Evolutionary conservation across 2,888 invertebrate genomes (phyloP).

Genomic region (Metallyticus violacea): DNA sequence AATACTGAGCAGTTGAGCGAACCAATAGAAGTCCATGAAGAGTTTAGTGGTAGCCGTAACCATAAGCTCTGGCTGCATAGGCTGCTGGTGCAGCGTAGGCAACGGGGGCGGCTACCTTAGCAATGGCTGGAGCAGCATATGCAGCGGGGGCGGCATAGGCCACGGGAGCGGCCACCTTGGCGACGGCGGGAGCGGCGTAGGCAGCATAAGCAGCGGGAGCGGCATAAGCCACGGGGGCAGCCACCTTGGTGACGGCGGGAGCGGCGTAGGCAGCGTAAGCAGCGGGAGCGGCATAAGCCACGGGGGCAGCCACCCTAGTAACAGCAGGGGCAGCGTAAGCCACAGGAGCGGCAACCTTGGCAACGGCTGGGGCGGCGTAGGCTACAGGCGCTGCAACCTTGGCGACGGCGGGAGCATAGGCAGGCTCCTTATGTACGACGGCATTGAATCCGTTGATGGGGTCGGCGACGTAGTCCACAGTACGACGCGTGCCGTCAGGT

Average conservation of each 20-base stretch:
- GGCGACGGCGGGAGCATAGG: constrained; percentile 32
- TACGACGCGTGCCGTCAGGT: constrained; percentile 55
- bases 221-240: constrained; percentile 35
- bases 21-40: not conserved
- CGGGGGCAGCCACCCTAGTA: not conserved
- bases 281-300: not conserved
- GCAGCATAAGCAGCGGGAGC: constrained; percentile 30
- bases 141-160: constrained; percentile 32
- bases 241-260: not conserved
- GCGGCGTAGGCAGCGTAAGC: not conserved
- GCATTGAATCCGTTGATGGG: constrained; percentile 59
- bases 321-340: constrained; percentile 34
- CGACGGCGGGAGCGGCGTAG: constrained; percentile 30
- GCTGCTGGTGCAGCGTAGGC: constrained; percentile 28
- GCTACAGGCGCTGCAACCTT: constrained; percentile 33
- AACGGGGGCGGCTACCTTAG: constrained; percentile 26
- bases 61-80: constrained; percentile 34
- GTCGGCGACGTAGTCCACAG: constrained; percentile 58
- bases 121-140: constrained; percentile 18
- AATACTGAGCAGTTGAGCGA: not conserved
- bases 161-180: constrained; percentile 42
- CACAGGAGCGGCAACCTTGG: constrained; percentile 22
- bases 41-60: not conserved
- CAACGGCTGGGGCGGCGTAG: constrained; percentile 36
- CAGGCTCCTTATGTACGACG: constrained; percentile 53